Percentiles rank a stretch among this genome's conserved stretches.
Conservation (phyloP, 1,140 invertebrate genomes). For the Goniozus legneri region DNA sequence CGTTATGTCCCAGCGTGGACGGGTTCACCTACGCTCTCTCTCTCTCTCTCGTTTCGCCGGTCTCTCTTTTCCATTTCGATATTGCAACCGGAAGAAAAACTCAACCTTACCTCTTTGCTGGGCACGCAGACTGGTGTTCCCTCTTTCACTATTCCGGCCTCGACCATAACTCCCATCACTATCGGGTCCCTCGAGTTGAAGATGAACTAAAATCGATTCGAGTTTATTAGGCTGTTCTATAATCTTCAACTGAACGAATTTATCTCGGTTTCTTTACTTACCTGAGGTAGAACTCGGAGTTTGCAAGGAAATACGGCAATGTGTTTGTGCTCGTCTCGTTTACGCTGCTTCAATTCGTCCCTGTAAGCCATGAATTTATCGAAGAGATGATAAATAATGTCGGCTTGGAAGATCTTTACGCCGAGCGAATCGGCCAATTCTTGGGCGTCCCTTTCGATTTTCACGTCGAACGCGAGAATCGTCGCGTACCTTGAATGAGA, state of each 20-base stretch:
- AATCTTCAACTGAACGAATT: too few species aligned
- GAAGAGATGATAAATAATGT: slow-evolving; percentile 99
- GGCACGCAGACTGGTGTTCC: slow-evolving; percentile 97
- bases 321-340: slow-evolving; percentile 91
- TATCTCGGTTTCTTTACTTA: too few species aligned
- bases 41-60: neutral
- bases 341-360: slow-evolving; percentile 89
- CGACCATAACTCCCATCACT: slow-evolving; percentile 92
- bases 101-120: slow-evolving; percentile 82
- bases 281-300: slow-evolving; percentile 79
- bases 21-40: slow-evolving; percentile 46
- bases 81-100: slow-evolving; percentile 1
- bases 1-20: too few species aligned
- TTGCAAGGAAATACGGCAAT: slow-evolving; percentile 99
- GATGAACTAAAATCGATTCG: slow-evolving; percentile 80
- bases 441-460: slow-evolving; percentile 96
- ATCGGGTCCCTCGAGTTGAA: slow-evolving; percentile 99
- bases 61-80: slow-evolving; percentile 2
- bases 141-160: slow-evolving; percentile 92
- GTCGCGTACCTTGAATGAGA: slow-evolving; percentile 77
- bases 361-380: slow-evolving; percentile 95
- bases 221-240: too few species aligned
- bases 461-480: slow-evolving; percentile 99
- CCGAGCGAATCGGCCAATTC: slow-evolving; percentile 91
- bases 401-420: slow-evolving; percentile 97